These are phyloP conservation scores for Galago senegalensis DNA, from an alignment of 2,797 vertebrate species.

Conservation along the genomic window DNA sequence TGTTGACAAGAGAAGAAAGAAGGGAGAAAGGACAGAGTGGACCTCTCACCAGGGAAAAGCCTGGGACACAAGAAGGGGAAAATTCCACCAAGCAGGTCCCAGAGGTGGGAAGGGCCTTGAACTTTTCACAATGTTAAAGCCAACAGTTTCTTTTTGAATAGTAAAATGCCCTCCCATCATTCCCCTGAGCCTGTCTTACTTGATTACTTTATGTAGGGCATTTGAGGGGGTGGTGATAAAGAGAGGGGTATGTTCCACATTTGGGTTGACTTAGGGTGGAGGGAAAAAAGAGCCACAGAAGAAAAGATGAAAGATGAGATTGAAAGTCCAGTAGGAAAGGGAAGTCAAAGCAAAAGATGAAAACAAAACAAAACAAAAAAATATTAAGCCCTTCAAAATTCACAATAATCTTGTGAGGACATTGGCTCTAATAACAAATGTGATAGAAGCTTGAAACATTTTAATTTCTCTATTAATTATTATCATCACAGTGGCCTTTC, in stretches of 20 bases:
- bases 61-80: not conserved
- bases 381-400: not conserved
- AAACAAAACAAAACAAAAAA: constrained; percentile 24
- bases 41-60: not conserved
- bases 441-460: not conserved
- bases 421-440: not conserved
- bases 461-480: constrained; percentile 15
- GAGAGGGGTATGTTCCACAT: not conserved
- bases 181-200: not conserved
- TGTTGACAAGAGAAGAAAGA: not conserved
- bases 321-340: not conserved
- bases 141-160: not conserved
- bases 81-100: not conserved
- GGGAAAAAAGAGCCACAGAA: not conserved
- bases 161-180: not conserved
- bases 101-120: not conserved
- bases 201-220: not conserved
- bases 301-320: not conserved
- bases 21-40: not conserved
- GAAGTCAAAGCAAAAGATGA: not conserved
- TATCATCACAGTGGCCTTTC: not conserved
- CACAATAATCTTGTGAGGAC: not conserved
- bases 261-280: not conserved
- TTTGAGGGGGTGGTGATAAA: not conserved
- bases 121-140: not conserved